Base-by-base conservation (phyloP, 2,797 vertebrate genomes). In the Leucoraja ocellata region DNA sequence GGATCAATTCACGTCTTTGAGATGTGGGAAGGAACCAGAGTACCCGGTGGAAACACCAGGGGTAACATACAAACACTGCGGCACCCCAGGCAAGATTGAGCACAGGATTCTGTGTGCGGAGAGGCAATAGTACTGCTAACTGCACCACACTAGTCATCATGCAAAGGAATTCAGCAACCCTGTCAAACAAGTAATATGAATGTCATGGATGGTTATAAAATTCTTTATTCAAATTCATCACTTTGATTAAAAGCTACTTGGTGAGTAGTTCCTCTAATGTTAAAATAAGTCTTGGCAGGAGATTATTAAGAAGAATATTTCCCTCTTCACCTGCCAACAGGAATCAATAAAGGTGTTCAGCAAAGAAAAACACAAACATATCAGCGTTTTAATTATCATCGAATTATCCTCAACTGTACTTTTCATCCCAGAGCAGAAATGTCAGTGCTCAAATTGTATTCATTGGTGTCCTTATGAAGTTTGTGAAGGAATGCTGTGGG, bases 291-390 rank as follows among this genome's bases (percentile, higher is more conserved):
- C 81, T 84, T 84, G 81, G 81, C 81, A 61, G 81, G 54, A 84
- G 81, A 84, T 61, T 28, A 84, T 84, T 61, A 84, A 61, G 54
- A 84, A 84, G 81, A 84, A 84, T 84, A 54, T 84, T 84, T 46
- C 81, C 61, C 54, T 84, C 46, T 84, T 16, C 81, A 28, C 81
- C 61, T 84, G 61, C 81, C 54, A 28, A 84, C 54, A 86, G 83
- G 54, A 63, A 63, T 86, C 63, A 7, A 63, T 86, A 28, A 86
- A n/a, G 63, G n/a, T 11, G 4, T 86, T 63, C 58, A 86, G 25
- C 11, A 4, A 18, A 63, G 58, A n/a, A 14, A 63, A 86, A 63
- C n/a, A 5, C 54, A 86, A 61, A n/a, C 54, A 16, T 76, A 28
- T 76, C 74, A 21, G 1, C 16, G 13, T 63, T 86, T 86, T 61